Conservation (phyloP, 1,140 invertebrate species). For the Babylonia areolata region DNA sequence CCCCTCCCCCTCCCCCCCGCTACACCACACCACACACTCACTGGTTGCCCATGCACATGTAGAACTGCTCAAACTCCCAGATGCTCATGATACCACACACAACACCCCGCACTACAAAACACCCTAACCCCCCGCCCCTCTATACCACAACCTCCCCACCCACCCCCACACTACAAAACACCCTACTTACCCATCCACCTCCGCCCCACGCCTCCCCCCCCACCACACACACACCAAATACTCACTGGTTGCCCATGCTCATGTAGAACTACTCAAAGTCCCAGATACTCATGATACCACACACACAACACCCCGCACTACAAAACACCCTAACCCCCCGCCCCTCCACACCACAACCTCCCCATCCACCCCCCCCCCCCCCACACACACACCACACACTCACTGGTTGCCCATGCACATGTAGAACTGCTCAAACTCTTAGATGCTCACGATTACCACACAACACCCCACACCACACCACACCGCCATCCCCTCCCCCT, state of each 20-base stretch:
- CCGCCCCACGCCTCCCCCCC: not conserved
- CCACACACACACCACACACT: constrained; percentile 67
- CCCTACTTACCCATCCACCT: no score
- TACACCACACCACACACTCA: no score
- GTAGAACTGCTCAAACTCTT: constrained; percentile 71
- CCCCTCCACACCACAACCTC: not conserved
- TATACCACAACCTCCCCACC: no score
- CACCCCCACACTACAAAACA: no score
- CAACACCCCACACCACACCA: no score
- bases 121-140: no score
- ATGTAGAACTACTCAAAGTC: constrained; percentile 70
- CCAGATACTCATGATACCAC: constrained; percentile 72
- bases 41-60: constrained; percentile 54
- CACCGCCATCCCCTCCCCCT: no score
- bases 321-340: not conserved
- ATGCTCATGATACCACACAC: constrained; percentile 68
- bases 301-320: not conserved
- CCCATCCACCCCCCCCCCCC: not conserved
- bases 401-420: constrained; percentile 53
- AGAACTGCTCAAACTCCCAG: constrained; percentile 72
- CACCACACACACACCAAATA: not conserved
- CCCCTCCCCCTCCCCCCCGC: no score
- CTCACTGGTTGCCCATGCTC: constrained; percentile 61
- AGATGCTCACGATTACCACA: constrained; percentile 70
- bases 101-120: constrained; percentile 43